Base-by-base conservation (phyloP, 2,888 invertebrate genomes). In the Synanthedon tipuliformis region DNA sequence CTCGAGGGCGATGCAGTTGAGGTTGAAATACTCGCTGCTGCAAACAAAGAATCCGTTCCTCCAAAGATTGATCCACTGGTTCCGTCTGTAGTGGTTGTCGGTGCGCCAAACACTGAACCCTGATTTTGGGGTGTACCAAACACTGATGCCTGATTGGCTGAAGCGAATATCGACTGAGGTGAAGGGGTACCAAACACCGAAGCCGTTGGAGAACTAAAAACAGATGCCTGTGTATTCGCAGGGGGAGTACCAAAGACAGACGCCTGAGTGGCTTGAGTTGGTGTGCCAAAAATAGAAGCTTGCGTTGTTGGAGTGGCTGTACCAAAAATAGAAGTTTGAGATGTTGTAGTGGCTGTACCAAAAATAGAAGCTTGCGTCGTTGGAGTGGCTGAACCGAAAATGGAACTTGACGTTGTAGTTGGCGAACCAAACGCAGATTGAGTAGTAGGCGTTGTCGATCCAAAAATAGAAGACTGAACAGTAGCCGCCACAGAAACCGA, bases 1-100 rank as follows among this genome's bases (percentile, higher is more conserved):
- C 67, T 74, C 1, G 64, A 61, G 23, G 65, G 73, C 4, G 78
- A 64, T 0, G 82, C 76, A 50, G 65, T 81, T 0, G 82, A 82
- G 0, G 86, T 81, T 0, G 87, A 85, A 61, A 88, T 88, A 60
- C 76, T 85, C 12, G 84, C 83, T 0, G 81, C 68, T 1, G 84
- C 82, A 60, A 88, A 89, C 58, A 88, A 56, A 61, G 69, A 82
- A 1, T 68, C 57, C 59, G 81, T 78, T 12, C 74, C 71, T 45
- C 81, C 77, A 59, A 82, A 78, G 40, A 81, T 58, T 3, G 85
- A 85, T 2, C 74, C 67, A 50, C 73, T 66, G 52, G 73, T 73
- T 16, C 13, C 7, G 40, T 59, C 51, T 0, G 74, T 56, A 3
- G 75, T 74, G 1, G 78, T 65, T 1, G 75, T 62, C 0, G 80